Conservation (phyloP, 2,888 invertebrate species). For the Anoplius nigerrimus region DNA sequence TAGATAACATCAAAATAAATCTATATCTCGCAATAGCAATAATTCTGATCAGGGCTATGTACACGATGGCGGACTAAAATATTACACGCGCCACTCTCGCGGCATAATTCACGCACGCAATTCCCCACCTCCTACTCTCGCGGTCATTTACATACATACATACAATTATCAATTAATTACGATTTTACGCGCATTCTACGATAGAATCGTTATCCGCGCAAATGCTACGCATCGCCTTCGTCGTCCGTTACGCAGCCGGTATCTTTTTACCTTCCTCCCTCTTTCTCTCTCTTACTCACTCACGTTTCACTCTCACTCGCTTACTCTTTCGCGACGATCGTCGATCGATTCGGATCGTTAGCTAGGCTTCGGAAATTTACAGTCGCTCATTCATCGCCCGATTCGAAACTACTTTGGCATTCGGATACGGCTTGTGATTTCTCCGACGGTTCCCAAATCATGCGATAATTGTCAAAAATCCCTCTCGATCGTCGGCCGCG, state of each 20-base stretch:
- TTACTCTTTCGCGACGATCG: not conserved
- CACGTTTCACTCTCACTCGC: not conserved
- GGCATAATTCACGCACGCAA: constrained; percentile 18
- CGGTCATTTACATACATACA: constrained; percentile 52
- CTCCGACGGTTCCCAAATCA: not conserved
- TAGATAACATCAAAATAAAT: constrained; percentile 75
- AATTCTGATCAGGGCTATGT: constrained; percentile 62
- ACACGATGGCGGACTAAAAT: constrained; percentile 58
- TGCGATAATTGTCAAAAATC: not conserved
- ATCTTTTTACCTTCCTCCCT: not conserved
- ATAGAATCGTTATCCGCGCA: too few relatives aligned
- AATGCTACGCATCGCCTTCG: constrained; percentile 26
- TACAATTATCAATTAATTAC: constrained; percentile 33
- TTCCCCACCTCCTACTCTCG: constrained; percentile 16
- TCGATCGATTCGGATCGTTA: constrained; percentile 1
- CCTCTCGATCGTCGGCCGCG: not conserved
- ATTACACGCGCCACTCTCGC: constrained; percentile 24
- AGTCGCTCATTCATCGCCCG: constrained; percentile 18
- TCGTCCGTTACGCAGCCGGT: constrained; percentile 5
- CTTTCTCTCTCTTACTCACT: not conserved
- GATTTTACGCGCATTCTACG: constrained; percentile 19
- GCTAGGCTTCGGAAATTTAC: constrained; percentile 23
- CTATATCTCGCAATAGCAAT: constrained; percentile 70
- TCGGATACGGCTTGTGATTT: constrained; percentile 14
- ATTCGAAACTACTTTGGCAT: constrained; percentile 28